Evolutionary conservation across 2,797 vertebrate species (phyloP).

Genomic region (Naso thynnoides): DNA sequence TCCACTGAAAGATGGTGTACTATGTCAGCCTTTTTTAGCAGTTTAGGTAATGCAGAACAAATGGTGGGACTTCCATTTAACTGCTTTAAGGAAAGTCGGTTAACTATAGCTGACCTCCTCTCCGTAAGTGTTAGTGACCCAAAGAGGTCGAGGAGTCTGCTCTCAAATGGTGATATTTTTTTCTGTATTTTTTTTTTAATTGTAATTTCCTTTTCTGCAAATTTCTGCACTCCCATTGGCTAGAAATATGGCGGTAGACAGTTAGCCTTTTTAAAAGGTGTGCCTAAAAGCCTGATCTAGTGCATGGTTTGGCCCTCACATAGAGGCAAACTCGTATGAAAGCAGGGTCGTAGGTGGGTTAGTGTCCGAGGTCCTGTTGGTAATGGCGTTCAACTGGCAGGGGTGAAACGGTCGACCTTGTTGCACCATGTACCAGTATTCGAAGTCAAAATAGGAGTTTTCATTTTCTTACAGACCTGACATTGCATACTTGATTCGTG

Average conservation of each 20-base stretch:
- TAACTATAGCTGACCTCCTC: constrained; percentile 48
- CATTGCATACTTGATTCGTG: constrained; percentile 85
- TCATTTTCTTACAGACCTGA: constrained; percentile 80
- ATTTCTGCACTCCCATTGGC: constrained; percentile 77
- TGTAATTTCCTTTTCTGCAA: constrained; percentile 48
- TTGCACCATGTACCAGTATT: constrained; percentile 85
- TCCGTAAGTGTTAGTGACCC: constrained; percentile 73
- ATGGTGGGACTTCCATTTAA: constrained; percentile 52
- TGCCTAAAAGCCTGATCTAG: constrained; percentile 72
- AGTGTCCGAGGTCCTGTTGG: constrained; percentile 65
- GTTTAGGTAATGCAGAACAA: constrained; percentile 68
- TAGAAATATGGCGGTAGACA: constrained; percentile 68
- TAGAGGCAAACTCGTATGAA: constrained; percentile 57
- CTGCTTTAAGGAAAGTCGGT: constrained; percentile 68
- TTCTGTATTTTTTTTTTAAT: constrained; percentile 43
- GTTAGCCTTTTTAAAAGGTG: constrained; percentile 69
- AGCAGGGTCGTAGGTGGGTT: constrained; percentile 64
- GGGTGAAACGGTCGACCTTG: constrained; percentile 60
- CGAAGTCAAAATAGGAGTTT: constrained; percentile 83
- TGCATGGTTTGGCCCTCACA: constrained; percentile 65
- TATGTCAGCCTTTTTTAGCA: constrained; percentile 71
- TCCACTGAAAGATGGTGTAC: constrained; percentile 77
- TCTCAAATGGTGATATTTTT: constrained; percentile 71
- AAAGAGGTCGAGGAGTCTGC: constrained; percentile 69
- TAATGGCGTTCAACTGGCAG: constrained; percentile 59